These are phyloP conservation scores for Axis porcinus DNA, from an alignment of 2,113 vertebrate species.

Conservation along the genomic window DNA sequence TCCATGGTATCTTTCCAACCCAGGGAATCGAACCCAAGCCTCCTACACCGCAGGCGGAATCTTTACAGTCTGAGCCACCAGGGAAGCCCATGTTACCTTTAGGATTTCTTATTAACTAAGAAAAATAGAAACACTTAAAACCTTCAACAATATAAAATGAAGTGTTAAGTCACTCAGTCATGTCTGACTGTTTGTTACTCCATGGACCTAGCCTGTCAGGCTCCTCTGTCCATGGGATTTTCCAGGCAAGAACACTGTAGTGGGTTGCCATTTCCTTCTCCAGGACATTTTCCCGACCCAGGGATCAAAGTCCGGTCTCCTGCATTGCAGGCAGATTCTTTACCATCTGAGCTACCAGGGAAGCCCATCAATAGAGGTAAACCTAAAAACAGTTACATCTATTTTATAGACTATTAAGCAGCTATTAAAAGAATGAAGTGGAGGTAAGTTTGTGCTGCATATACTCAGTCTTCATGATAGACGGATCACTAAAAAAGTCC, in stretches of 20 bases:
- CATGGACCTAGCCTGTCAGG: not conserved
- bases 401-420: not conserved
- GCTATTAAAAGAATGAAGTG: not conserved
- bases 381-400: not conserved
- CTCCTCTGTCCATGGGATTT: not conserved
- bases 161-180: not conserved
- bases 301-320: not conserved
- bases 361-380: not conserved
- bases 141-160: not conserved
- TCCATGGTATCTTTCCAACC: not conserved
- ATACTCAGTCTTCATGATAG: not conserved
- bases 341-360: not conserved
- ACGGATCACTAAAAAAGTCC: not conserved
- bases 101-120: not conserved
- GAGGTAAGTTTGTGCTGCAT: not conserved
- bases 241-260: not conserved
- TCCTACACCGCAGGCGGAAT: not conserved
- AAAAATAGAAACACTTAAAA: not conserved
- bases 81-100: not conserved
- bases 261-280: not conserved
- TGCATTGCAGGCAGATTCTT: not conserved
- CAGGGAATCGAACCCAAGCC: not conserved
- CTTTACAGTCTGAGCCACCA: not conserved
- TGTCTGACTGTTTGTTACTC: not conserved
- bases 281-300: fast-evolving